Percentiles rank a stretch among this genome's conserved stretches.
Conservation (phyloP, 2,797 vertebrate species). For the Pangasius larnaudii region DNA sequence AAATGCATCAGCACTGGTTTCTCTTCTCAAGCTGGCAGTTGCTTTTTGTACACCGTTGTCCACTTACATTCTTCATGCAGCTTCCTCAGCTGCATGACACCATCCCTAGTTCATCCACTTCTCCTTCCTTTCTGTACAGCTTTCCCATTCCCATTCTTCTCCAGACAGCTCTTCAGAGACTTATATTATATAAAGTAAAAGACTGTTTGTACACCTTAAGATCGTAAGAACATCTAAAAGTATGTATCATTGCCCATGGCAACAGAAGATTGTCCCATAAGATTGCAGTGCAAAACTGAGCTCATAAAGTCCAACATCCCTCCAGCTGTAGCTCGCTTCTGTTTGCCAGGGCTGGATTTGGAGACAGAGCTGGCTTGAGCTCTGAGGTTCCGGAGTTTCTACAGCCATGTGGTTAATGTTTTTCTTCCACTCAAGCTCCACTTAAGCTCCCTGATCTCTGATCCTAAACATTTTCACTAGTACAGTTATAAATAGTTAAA, state of each 20-base stretch:
- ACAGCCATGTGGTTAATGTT: slow-evolving; percentile 19
- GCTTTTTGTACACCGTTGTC: not conserved
- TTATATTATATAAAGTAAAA: not conserved
- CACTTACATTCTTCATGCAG: slow-evolving; percentile 17
- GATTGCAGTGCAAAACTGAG: slow-evolving; percentile 1
- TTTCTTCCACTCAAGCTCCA: not conserved
- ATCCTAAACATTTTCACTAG: slow-evolving; percentile 3
- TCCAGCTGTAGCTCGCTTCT: slow-evolving; percentile 10
- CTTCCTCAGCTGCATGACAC: slow-evolving; percentile 27
- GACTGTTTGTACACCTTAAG: not conserved
- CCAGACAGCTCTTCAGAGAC: not conserved
- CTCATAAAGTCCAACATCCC: slow-evolving; percentile 27
- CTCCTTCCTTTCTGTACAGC: not conserved
- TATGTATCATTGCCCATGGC: slow-evolving; percentile 10
- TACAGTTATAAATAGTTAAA: not conserved
- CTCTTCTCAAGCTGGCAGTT: not conserved
- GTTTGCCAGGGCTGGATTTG: slow-evolving; percentile 12
- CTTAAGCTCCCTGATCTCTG: not conserved
- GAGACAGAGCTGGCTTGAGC: not conserved
- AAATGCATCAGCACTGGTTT: slow-evolving; percentile 13
- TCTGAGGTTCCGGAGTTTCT: slow-evolving; percentile 17
- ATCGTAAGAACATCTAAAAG: slow-evolving; percentile 3
- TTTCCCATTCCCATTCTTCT: not conserved
- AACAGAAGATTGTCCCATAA: slow-evolving; percentile 29
- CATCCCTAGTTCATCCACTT: slow-evolving; percentile 8